Conservation (phyloP, 2,888 invertebrate species). For the Sarcophaga rosellei region DNA sequence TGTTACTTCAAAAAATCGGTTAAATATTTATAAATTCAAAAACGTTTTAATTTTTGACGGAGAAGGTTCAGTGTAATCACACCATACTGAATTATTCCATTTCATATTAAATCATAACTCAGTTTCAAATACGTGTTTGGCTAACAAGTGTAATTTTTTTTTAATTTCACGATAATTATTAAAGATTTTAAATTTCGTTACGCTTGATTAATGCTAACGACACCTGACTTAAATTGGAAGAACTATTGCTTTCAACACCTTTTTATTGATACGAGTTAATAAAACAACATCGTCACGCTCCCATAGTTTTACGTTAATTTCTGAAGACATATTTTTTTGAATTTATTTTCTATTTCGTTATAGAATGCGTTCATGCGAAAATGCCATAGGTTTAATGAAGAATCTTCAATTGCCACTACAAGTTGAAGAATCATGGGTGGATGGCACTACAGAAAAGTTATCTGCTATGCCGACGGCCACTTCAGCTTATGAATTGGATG, state of each 20-base stretch:
- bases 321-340: constrained; percentile 4
- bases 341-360: constrained; percentile 54
- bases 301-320: constrained; percentile 52
- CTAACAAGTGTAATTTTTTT: neutral
- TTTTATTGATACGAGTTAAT: constrained; percentile 22
- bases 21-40: too few relatives aligned
- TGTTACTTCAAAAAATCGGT: too few relatives aligned
- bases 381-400: constrained; percentile 94
- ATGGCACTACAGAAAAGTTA: constrained; percentile 91
- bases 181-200: neutral
- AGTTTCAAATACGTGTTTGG: neutral
- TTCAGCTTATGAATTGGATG: constrained; percentile 81
- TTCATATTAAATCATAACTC: too few relatives aligned
- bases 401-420: constrained; percentile 94
- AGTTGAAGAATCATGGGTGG: constrained; percentile 94
- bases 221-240: constrained; percentile 23
- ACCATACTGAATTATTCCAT: too few relatives aligned
- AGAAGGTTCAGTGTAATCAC: too few relatives aligned
- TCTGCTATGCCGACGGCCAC: constrained; percentile 87
- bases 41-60: too few relatives aligned
- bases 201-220: constrained; percentile 38
- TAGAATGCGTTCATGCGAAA: constrained; percentile 94
- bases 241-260: constrained; percentile 30
- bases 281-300: constrained; percentile 58
- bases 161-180: neutral